Conservation (phyloP, 2,888 invertebrate genomes). For the Gibbula magus region DNA sequence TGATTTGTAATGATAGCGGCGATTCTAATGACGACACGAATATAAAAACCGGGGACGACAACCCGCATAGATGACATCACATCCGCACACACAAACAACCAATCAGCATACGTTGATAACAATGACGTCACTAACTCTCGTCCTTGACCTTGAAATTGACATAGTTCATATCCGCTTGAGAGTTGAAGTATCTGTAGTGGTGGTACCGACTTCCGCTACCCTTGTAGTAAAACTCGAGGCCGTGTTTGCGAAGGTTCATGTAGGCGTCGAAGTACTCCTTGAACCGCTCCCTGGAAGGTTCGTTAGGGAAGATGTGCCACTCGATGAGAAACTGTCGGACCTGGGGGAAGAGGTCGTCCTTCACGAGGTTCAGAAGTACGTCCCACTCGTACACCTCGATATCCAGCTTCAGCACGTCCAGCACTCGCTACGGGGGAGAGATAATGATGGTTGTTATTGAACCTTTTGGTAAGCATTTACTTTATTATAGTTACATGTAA, state of each 20-base stretch:
- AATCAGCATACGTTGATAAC: background rate
- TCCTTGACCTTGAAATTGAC: conserved; percentile 13
- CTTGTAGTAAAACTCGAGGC: conserved; percentile 6
- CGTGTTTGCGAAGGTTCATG: background rate
- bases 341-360: conserved; percentile 18
- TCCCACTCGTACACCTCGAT: conserved; percentile 43
- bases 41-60: no score
- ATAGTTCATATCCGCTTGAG: conserved; percentile 19
- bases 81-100: no score
- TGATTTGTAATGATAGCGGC: no score
- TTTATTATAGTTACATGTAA: no score
- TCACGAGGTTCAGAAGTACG: conserved; percentile 24
- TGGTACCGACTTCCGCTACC: background rate
- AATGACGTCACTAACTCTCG: background rate
- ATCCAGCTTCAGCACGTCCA: conserved; percentile 42
- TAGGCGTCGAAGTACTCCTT: background rate
- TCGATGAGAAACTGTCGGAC: conserved; percentile 21
- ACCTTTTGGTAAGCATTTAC: no score
- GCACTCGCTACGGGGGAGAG: conserved; percentile 23
- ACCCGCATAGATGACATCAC: no score
- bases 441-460: no score
- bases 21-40: no score
- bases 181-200: conserved; percentile 16
- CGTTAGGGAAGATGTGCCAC: conserved; percentile 24
- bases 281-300: background rate